Conservation (phyloP, 2,113 vertebrate species). For the Hipposideros armiger region DNA sequence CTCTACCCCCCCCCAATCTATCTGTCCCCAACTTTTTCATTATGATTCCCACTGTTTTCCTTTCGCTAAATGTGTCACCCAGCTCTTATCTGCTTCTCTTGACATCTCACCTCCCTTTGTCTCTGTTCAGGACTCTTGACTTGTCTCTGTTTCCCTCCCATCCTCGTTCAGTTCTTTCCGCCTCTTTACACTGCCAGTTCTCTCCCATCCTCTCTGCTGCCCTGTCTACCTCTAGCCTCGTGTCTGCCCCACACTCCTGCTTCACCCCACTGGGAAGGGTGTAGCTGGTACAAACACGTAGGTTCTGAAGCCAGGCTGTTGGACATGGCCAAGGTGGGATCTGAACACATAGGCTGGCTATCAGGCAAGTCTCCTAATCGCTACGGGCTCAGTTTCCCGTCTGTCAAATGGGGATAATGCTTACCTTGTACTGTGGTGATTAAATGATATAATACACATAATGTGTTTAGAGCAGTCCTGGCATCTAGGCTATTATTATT, state of each 20-base stretch:
- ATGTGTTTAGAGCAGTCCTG: slow-evolving; percentile 48
- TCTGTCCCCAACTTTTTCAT: not conserved
- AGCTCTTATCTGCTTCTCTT: slow-evolving; percentile 44
- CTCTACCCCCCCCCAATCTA: not conserved
- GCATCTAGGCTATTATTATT: slow-evolving; percentile 69
- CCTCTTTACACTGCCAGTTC: not conserved
- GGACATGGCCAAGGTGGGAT: not conserved
- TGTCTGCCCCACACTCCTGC: not conserved
- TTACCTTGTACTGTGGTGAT: slow-evolving; percentile 47
- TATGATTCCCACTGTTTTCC: not conserved
- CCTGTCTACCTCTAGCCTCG: rapidly evolving
- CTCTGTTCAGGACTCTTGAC: slow-evolving; percentile 63
- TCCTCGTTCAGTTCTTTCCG: slow-evolving; percentile 9
- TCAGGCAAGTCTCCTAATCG: slow-evolving; percentile 43
- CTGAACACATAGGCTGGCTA: not conserved
- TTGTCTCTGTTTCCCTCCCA: slow-evolving; percentile 32
- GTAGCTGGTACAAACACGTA: not conserved
- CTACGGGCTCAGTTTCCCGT: slow-evolving; percentile 45
- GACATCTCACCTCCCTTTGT: slow-evolving; percentile 50
- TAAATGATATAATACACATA: slow-evolving; percentile 55
- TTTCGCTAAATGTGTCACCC: not conserved
- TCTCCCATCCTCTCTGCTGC: not conserved
- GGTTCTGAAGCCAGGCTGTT: not conserved
- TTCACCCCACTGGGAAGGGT: not conserved
- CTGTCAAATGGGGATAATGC: slow-evolving; percentile 66